Base-by-base conservation (phyloP, 2,888 invertebrate species). In the Norana najaformis region DNA sequence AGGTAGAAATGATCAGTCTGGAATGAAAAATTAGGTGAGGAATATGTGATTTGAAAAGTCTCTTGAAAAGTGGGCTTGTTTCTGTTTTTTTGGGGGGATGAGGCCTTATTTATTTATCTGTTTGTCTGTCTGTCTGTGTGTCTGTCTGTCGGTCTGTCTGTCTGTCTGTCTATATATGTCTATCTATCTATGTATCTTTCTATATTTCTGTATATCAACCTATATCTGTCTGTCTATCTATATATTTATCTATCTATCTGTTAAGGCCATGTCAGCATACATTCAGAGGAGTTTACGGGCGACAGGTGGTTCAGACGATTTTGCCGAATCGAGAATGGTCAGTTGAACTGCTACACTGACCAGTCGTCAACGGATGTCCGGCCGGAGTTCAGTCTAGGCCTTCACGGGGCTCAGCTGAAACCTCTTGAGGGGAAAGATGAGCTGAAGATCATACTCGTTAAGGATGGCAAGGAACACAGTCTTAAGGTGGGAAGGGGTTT, bases 321-420 rank as follows among this genome's bases (percentile, higher is more conserved):
- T 18, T 85, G 85, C 16, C 85, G 85, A 11, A 85, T 85, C 1
- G 85, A 85, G 23, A 2, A 3, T 37, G 85, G 85, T 85, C 85
- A 37, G 20, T 35, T 85, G 16, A 85, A 85, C 36, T 85, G 85
- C 85, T 85, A 85, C 37, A 37, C 36, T 18, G 85, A 85, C 37
- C 85, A 85, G 20, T 5, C 6, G 36, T 36, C 85, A 37, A 85
- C 85, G 13, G 85, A 85, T 37, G 35, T 37, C 36, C 18, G 85
- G 23, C 85, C 85, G 16, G 85, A 85, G 36, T 85, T 85, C 36
- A 85, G 85, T n/a, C 30, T 85, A 35, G 35, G 34, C 37, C 85
- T 85, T 85, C 85, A 35, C 13, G 85, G 85, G 23, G 85, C 85
- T 8, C 85, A 85, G 23, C 85, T 85, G 85, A 85, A 85, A 16